Conservation (phyloP, 2,888 invertebrate species). For the Sylvicola fuscatus region DNA sequence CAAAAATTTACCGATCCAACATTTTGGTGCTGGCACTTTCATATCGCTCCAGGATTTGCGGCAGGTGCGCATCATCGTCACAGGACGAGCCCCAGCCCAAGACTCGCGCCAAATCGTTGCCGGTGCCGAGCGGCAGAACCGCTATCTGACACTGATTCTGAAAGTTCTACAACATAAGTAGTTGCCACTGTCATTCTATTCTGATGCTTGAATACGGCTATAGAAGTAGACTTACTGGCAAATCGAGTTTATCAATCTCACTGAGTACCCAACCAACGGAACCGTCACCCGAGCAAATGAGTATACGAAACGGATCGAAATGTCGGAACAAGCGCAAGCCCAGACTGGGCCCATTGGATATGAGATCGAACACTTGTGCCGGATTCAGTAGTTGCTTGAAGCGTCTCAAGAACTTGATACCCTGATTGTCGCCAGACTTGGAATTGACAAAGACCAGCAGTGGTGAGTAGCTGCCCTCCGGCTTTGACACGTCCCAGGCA, state of each 20-base stretch:
- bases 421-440: conserved; percentile 95
- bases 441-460: conserved; percentile 95
- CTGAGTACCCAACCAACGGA: conserved; percentile 96
- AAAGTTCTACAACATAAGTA: conserved; percentile 7
- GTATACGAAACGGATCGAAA: conserved; percentile 87
- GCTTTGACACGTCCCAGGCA: conserved; percentile 72
- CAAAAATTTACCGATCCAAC: conserved; percentile 54
- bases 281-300: conserved; percentile 95
- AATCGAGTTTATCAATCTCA: conserved; percentile 84
- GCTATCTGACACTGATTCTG: conserved; percentile 88
- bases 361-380: conserved; percentile 93
- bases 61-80: conserved; percentile 85
- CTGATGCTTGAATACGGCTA: too few species aligned
- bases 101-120: conserved; percentile 88
- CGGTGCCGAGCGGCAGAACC: conserved; percentile 86
- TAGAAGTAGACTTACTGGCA: conserved; percentile 75
- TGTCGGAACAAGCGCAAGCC: conserved; percentile 75
- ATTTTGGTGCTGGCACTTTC: conserved; percentile 96
- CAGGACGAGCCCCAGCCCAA: conserved; percentile 93
- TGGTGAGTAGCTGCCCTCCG: conserved; percentile 38
- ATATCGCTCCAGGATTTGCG: conserved; percentile 78
- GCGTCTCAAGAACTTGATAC: conserved; percentile 82
- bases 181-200: too few species aligned
- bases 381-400: conserved; percentile 93
- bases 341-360: conserved; percentile 68